phyloP scores from a whole-genome alignment of 1,140 invertebrate species.

The Trichonephila clavipes region DNA sequence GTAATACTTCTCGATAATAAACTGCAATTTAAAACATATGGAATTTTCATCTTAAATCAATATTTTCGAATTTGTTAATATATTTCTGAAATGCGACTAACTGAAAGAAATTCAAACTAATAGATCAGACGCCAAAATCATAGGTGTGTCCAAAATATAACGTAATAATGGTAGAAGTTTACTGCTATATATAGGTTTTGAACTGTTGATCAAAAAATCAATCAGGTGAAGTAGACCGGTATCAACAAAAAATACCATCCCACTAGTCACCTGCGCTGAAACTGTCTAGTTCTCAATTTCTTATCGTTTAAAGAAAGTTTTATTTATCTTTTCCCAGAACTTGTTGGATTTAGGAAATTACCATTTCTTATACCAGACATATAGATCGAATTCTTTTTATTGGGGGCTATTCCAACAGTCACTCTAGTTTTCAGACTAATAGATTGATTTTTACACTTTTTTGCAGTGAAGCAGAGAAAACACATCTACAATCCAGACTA shows the following conservation, averaged over 20 bases:
- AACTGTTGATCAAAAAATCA: constrained; percentile 28
- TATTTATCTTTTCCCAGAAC: neutral
- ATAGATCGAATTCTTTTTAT: constrained; percentile 18
- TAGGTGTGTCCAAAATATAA: neutral
- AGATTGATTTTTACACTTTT: constrained; percentile 9
- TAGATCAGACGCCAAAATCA: constrained; percentile 15
- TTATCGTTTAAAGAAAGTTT: neutral
- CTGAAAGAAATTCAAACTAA: too few species aligned
- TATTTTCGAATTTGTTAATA: too few species aligned
- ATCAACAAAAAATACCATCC: neutral
- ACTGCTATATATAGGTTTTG: constrained; percentile 23
- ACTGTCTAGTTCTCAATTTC: neutral
- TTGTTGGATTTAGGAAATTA: neutral
- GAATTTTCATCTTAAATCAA: too few species aligned
- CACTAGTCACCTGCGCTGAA: neutral
- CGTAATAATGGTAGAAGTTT: neutral
- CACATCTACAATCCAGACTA: neutral
- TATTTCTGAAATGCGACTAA: too few species aligned
- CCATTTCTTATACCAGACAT: neutral
- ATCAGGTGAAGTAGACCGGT: neutral
- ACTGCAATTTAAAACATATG: too few species aligned
- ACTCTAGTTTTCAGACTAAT: constrained; percentile 1
- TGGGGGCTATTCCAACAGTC: constrained; percentile 1
- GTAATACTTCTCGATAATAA: too few species aligned
- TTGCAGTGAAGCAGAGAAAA: neutral